phyloP scores from a whole-genome alignment of 2,888 invertebrate genomes.

The Ormyrus rosae region DNA sequence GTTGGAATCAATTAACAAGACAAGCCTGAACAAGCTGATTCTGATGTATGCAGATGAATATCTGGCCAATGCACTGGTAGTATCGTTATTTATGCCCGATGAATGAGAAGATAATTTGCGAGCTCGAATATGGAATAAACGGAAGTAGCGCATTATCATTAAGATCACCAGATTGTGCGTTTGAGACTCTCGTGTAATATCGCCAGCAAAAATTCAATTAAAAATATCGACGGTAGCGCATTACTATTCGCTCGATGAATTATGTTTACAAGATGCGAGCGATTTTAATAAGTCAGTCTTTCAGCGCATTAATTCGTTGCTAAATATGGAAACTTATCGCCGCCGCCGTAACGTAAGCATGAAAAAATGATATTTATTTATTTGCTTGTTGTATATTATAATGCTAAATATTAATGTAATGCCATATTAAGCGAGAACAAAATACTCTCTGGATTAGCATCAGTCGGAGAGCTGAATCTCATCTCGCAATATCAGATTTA shows the following conservation, averaged over 20 bases:
- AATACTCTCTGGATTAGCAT: slow-evolving; percentile 52
- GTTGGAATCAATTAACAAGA: slow-evolving; percentile 55
- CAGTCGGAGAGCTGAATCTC: slow-evolving; percentile 52
- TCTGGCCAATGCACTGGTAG: slow-evolving; percentile 45
- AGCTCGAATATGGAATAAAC: slow-evolving; percentile 49
- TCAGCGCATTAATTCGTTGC: background rate
- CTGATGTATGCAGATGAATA: slow-evolving; percentile 54
- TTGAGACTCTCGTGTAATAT: slow-evolving; percentile 17
- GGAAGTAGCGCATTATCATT: slow-evolving; percentile 52
- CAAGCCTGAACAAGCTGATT: slow-evolving; percentile 48
- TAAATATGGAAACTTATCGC: background rate
- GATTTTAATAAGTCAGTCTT: slow-evolving; percentile 35
- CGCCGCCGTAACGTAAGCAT: background rate
- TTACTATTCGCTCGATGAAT: slow-evolving; percentile 27
- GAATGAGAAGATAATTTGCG: slow-evolving; percentile 54
- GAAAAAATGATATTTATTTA: slow-evolving; percentile 1
- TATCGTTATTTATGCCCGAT: slow-evolving; percentile 55
- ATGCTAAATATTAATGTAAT: slow-evolving; percentile 50
- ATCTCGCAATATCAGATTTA: slow-evolving; percentile 72
- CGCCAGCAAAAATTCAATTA: slow-evolving; percentile 47
- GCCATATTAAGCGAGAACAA: slow-evolving; percentile 19
- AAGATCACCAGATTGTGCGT: slow-evolving; percentile 48
- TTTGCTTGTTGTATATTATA: slow-evolving; percentile 6
- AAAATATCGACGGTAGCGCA: slow-evolving; percentile 43
- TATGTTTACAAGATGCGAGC: slow-evolving; percentile 35